Evolutionary conservation across 2,797 vertebrate species (phyloP), one percentile per base, ranked within the genome.

Genomic region (Sebastes matsubarae): DNA sequence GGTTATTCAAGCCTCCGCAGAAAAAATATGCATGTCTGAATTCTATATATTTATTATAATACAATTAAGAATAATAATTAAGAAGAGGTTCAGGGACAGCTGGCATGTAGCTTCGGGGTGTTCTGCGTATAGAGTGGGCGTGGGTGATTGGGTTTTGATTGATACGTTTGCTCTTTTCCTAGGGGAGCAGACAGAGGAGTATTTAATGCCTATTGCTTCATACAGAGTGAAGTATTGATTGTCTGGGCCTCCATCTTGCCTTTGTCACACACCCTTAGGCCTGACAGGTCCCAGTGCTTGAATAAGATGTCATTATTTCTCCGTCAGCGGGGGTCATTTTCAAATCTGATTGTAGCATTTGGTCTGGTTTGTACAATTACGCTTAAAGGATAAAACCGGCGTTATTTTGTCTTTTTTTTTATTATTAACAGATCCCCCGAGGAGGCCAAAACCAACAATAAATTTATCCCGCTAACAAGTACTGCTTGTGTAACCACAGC

Each of bases 211-310:
- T 86, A 83, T 87, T 82, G 86, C 89, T 88, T 94, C 88, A 87
- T 92, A 89, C 83, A 79, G 89, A 90, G 86, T 84, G 82, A 88
- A 84, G 82, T 93, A 94, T 95, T 83, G 93, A 94, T 94, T 32
- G 87, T 16, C 52, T 6, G 3, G 68, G 85, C 86, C 86, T 92
- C 87, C 88, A 90, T 91, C 88, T 93, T 83, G 87, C 77, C 84
- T 89, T 89, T 89, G 90, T 92, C 87, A 91, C 83, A 88, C 78
- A 81, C 83, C 88, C 88, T 86, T 70, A 83, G 87, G 89, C 75
- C 72, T 86, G 87, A 89, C 89, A 84, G 83, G 85, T 91, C 84
- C 87, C 87, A 88, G 73, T 61, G 80, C 85, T 88, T 82, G 68
- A 83, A 76, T 82, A 79, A 88, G 82, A 89, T 83, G 81, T 90